Evolutionary conservation across 2,113 vertebrate species (phyloP).

Genomic region (Ophiodon elongatus): DNA sequence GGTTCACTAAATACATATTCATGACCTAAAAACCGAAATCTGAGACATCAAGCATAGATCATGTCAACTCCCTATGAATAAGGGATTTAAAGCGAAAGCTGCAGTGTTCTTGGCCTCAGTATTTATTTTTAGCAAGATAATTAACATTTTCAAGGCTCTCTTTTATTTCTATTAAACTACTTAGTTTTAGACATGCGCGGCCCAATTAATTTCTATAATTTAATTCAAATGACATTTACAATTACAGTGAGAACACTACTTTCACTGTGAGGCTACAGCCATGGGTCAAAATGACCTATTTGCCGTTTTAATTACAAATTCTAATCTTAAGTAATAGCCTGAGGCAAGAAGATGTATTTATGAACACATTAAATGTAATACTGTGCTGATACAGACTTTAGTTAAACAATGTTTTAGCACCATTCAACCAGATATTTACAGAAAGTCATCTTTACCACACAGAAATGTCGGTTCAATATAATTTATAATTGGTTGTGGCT

Average conservation of each 20-base stretch:
- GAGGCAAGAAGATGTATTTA: not conserved
- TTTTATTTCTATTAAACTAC: not conserved
- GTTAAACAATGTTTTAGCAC: not conserved
- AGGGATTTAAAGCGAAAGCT: not conserved
- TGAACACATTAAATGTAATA: not conserved
- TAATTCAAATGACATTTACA: not conserved
- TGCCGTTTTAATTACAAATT: not conserved
- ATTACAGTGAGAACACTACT: not conserved
- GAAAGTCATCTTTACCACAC: not conserved
- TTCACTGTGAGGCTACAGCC: not conserved
- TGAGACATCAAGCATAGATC: not conserved
- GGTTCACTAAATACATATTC: not conserved
- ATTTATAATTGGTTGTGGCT: not conserved
- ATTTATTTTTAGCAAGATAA: not conserved
- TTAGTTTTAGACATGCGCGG: not conserved
- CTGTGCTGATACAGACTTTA: not conserved
- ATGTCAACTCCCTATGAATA: not conserved
- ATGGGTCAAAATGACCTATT: not conserved
- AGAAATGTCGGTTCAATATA: not conserved
- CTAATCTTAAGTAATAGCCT: not conserved
- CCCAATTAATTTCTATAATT: conserved; percentile 8
- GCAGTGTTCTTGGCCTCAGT: not conserved
- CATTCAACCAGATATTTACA: not conserved
- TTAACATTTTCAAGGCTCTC: not conserved
- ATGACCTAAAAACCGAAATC: not conserved